Percentiles rank a stretch among this genome's conserved stretches.
Conservation (phyloP, 2,888 invertebrate genomes). For the Clistopyga incitator region DNA sequence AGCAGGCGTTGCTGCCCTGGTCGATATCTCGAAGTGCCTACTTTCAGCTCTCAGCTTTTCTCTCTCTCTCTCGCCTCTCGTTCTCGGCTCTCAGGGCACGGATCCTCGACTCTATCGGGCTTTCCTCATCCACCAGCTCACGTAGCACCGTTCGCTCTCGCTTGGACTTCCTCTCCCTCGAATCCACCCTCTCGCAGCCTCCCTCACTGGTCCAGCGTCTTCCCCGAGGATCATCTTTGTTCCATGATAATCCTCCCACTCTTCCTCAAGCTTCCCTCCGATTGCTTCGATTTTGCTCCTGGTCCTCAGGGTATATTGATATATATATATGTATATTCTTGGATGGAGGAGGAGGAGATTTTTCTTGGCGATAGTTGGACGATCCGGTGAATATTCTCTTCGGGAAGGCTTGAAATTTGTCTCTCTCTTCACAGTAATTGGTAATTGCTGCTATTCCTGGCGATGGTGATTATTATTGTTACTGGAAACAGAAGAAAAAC, state of each 20-base stretch:
- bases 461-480: not conserved
- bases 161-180: not conserved
- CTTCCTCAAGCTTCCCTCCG: not conserved
- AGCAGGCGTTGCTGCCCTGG: slow-evolving; percentile 72
- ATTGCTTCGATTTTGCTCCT: slow-evolving; percentile 8
- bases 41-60: slow-evolving; percentile 75
- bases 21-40: slow-evolving; percentile 83
- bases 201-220: slow-evolving; percentile 7
- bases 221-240: slow-evolving; percentile 50
- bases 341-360: not conserved
- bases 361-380: not conserved
- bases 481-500: not conserved
- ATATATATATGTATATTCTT: not conserved
- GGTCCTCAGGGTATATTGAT: not conserved
- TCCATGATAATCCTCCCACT: slow-evolving; percentile 27
- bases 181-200: slow-evolving; percentile 15
- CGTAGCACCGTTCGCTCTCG: not conserved
- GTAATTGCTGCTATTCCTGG: not conserved
- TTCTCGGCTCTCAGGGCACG: slow-evolving; percentile 35
- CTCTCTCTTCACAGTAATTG: no score
- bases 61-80: slow-evolving; percentile 49
- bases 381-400: not conserved
- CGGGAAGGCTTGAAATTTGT: not conserved
- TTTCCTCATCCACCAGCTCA: not conserved
- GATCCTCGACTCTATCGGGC: slow-evolving; percentile 15